These are phyloP conservation scores for Patella pellucida DNA, from an alignment of 2,888 invertebrate species.

Conservation along the genomic window DNA sequence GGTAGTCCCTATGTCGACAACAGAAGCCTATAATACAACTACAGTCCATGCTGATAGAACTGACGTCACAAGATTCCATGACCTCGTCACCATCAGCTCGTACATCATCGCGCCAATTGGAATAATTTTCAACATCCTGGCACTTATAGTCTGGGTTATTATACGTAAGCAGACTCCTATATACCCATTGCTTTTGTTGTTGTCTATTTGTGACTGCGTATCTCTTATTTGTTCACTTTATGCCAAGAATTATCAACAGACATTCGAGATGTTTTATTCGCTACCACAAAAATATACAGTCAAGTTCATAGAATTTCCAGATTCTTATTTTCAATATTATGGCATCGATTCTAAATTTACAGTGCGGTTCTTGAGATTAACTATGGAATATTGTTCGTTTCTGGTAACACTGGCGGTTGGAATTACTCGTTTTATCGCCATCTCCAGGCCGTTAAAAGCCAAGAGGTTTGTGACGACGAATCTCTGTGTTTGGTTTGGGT, in stretches of 20 bases:
- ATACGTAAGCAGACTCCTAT: conserved; percentile 1
- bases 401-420: background rate
- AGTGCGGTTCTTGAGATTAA: background rate
- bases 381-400: conserved; percentile 7
- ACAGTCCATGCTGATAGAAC: background rate
- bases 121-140: background rate
- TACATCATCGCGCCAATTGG: conserved; percentile 7
- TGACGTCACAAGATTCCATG: background rate
- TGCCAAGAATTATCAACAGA: conserved; percentile 4
- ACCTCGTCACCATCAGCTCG: background rate
- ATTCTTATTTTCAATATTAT: background rate
- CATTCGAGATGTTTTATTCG: background rate
- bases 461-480: background rate
- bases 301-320: background rate
- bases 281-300: background rate
- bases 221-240: conserved; percentile 2
- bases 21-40: no score
- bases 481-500: background rate
- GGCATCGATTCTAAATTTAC: conserved; percentile 1
- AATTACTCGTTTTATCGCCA: background rate
- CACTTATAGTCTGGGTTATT: background rate
- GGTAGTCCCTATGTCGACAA: no score
- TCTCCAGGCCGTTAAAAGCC: background rate
- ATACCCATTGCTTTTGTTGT: background rate
- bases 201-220: background rate